phyloP scores from a whole-genome alignment of 2,797 vertebrate species.

The Bucorvus abyssinicus region DNA sequence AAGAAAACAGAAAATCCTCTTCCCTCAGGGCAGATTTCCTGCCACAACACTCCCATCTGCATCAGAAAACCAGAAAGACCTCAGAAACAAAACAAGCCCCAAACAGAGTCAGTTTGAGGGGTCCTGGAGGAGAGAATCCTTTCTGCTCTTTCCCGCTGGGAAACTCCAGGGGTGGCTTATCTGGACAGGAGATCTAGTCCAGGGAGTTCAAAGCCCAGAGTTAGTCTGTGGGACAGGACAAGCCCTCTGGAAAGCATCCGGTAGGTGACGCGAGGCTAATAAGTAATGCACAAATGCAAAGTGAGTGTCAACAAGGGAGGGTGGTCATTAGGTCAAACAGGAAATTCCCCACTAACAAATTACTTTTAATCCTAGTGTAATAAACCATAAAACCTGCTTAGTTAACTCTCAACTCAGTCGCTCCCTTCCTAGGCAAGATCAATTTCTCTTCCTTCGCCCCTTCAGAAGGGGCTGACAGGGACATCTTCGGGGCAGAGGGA shows the following conservation, averaged over 20 bases:
- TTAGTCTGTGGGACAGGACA: neutral
- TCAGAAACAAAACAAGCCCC: neutral
- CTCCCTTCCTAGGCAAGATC: neutral
- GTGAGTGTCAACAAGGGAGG: neutral
- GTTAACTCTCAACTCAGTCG: neutral
- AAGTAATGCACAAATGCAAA: conserved; percentile 5
- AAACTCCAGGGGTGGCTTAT: neutral
- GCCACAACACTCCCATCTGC: neutral
- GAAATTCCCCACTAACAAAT: conserved; percentile 22
- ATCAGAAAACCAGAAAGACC: neutral
- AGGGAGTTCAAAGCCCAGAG: neutral
- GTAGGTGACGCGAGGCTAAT: neutral
- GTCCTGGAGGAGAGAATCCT: neutral
- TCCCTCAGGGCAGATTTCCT: neutral
- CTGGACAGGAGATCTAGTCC: neutral
- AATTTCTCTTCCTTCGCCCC: neutral
- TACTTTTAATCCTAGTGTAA: neutral
- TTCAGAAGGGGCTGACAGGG: neutral
- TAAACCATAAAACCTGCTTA: neutral
- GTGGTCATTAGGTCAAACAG: neutral
- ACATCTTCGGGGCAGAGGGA: neutral
- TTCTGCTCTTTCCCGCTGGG: neutral
- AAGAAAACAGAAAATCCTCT: neutral
- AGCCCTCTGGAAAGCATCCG: neutral
- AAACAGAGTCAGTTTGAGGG: neutral